Conservation (phyloP, 2,113 vertebrate species). For the Nicator chloris region DNA sequence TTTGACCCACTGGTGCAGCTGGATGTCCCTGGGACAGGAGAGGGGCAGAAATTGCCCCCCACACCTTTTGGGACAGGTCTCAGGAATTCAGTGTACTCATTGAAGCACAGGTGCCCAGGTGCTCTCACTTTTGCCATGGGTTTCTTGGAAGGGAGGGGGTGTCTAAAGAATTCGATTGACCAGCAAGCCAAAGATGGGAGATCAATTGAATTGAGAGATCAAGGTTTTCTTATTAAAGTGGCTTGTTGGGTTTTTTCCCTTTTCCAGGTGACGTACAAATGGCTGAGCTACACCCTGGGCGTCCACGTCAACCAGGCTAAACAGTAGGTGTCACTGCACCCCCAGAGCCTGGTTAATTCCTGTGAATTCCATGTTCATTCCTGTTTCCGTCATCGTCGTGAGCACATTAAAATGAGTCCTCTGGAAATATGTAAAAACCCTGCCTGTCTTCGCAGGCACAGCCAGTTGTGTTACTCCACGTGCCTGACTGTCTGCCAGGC, state of each 20-base stretch:
- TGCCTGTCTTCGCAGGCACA: neutral
- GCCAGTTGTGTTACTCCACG: rapidly evolving
- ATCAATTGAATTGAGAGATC: neutral
- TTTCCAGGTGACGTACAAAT: conserved; percentile 94
- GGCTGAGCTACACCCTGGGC: conserved; percentile 92
- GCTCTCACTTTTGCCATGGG: neutral
- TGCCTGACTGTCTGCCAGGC: too few species aligned
- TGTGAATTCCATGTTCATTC: neutral
- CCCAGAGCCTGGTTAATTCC: neutral
- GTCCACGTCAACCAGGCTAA: conserved; percentile 93
- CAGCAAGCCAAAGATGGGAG: neutral
- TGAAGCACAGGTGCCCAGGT: rapidly evolving
- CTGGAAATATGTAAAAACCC: neutral
- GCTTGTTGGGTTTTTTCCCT: neutral
- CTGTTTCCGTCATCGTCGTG: rapidly evolving
- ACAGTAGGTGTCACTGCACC: conserved; percentile 79
- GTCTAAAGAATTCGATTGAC: rapidly evolving
- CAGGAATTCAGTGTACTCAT: rapidly evolving
- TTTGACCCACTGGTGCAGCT: neutral
- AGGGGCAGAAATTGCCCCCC: neutral
- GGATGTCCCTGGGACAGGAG: rapidly evolving
- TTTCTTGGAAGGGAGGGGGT: neutral
- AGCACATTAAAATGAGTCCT: rapidly evolving
- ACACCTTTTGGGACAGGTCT: neutral
- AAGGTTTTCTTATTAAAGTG: rapidly evolving